Evolutionary conservation across 2,113 vertebrate species (phyloP), one percentile per base, ranked within the genome.

Genomic region (Butastur rufipennis): DNA sequence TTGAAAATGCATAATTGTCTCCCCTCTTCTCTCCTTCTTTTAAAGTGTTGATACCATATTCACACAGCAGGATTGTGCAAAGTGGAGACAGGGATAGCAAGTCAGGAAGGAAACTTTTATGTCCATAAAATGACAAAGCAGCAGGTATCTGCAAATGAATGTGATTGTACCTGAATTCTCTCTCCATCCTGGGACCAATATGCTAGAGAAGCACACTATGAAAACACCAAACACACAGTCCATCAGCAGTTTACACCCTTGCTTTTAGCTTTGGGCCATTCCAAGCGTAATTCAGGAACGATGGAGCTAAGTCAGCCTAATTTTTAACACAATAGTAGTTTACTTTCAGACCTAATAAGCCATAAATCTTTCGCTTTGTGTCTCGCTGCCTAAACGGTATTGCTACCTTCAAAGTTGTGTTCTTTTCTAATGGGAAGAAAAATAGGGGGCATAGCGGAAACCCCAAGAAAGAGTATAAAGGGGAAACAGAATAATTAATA

Each of bases 31-130:
- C 5, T 7, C 68, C 47, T 65, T 81, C 47, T 79, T 89, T 94
- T 79, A 79, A 97, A 93, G 45, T 61, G 48, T 89, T 91, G 80
- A 75, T 91, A 72, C 58, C 73, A 53, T 94, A 85, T 75, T 92
- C 94, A 87, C 18, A 0, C 86, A 93, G 83, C 43, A 93, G 88
- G 92, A 77, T 48, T 48, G 52, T 84, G 72, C 45, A 58, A 82
- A 92, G 47, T 45, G n/a, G 56, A 84, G 78, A 43, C 73, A 94
- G 86, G 84, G 61, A 62, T 23, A 94, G 86, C 43, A 92, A 81
- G 65, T 40, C 21, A 79, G 70, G 59, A 93, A 81, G 52, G 48
- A 91, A 95, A 38, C 16, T 94, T 95, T 81, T 79, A 72, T 75
- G 55, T n/a, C 68, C 31, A 38, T 73, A 47, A 85, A 87, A 84